Percentiles rank a stretch among this genome's conserved stretches.
Evolutionary conservation across 2,797 vertebrate species (phyloP).

Genomic region (Manis javanica): DNA sequence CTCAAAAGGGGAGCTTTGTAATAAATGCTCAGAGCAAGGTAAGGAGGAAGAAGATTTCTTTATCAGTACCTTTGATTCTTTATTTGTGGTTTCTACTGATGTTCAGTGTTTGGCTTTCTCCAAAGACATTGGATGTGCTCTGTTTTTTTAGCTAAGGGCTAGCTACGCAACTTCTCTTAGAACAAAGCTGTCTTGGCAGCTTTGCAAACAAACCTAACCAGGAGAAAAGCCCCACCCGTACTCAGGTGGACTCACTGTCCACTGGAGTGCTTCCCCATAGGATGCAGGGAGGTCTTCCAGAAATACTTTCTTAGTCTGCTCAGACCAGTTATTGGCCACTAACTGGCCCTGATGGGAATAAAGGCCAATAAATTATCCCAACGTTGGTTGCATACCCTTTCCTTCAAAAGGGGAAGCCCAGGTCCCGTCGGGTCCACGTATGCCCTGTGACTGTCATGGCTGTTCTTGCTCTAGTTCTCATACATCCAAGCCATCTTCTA

Average conservation of each 20-base stretch:
- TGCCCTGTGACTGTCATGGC: not conserved
- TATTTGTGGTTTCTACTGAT: not conserved
- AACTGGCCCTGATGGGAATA: not conserved
- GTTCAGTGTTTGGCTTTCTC: not conserved
- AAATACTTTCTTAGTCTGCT: not conserved
- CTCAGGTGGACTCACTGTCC: not conserved
- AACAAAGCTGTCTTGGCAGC: constrained; percentile 54
- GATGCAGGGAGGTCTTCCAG: not conserved
- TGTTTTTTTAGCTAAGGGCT: not conserved
- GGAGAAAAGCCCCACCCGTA: not conserved
- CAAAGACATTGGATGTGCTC: not conserved
- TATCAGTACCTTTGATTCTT: not conserved
- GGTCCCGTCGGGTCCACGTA: not conserved
- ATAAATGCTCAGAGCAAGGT: not conserved
- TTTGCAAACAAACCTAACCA: constrained; percentile 2
- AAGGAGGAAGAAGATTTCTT: not conserved
- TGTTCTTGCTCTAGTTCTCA: not conserved
- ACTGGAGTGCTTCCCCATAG: not conserved
- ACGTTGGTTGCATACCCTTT: not conserved
- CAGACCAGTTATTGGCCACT: not conserved
- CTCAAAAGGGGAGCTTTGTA: constrained; percentile 32
- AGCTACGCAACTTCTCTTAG: not conserved
- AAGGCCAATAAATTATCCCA: not conserved
- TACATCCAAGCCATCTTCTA: not conserved
- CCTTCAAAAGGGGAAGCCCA: constrained; percentile 27